Base-by-base conservation (phyloP, 2,888 invertebrate species). In the Synanthedon andrenaeformis region DNA sequence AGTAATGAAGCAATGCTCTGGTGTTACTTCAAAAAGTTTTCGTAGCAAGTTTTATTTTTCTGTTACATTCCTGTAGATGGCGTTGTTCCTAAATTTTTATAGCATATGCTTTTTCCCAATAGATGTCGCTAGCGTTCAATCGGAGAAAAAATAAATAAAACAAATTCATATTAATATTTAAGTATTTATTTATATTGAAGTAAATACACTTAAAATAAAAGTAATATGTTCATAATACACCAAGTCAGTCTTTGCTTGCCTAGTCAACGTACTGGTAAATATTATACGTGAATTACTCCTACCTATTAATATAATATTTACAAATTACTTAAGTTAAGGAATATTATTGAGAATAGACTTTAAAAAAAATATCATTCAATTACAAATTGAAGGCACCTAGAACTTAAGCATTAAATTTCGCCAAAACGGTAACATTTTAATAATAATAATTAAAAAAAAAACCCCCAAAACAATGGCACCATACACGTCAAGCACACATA, bases 181-280 rank as follows among this genome's bases (percentile, higher is more conserved):
- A 8, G 23, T 50, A 68, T 68, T 78, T 66, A 70, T 74, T 77
- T 65, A 71, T 69, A 63, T 68, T 62, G 70, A 79, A 76, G 78
- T 79, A 78, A 75, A 79, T 78, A 83, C 67, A 71, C 73, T 79
- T 79, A 63, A 74, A 76, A 72, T 78, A 77, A 72, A 69, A 78
- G 73, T 78, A 73, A 64, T 42, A 14, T 60, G 63, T 64, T 62
- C 64, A 70, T 75, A 76, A 78, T 82, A 86, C 79, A 83, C 81
- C 81, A 84, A 85, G 85, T 87, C 87, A 86, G 87, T 87, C 87
- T 87, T 87, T 82, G 81, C 84, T 85, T 84, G 84, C 82, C 79
- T 82, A 82, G 76, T 79, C 74, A 72, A 73, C 73, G 76, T 78
- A 79, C 81, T 79, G 81, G 82, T 84, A 82, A 78, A 74, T 74